Conservation (phyloP, 2,888 invertebrate species). For the Drosophila stalkeri region DNA sequence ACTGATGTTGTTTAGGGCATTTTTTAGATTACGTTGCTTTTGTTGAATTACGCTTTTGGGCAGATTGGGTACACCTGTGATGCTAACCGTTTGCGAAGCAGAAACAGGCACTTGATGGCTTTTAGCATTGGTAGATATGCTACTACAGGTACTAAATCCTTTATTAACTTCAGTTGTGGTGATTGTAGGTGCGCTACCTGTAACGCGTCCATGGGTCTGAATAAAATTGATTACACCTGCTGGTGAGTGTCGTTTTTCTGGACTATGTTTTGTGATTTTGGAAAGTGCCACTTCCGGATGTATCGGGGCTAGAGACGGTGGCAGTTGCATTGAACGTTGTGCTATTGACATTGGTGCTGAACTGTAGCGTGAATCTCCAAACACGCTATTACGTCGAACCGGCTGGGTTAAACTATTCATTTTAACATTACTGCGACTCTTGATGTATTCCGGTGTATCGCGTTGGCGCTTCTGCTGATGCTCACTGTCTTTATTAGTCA, state of each 20-base stretch:
- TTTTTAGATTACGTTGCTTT: constrained; percentile 81
- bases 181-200: constrained; percentile 60
- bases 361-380: constrained; percentile 58
- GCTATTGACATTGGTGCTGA: constrained; percentile 72
- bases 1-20: constrained; percentile 76
- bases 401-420: constrained; percentile 29
- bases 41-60: constrained; percentile 73
- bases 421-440: constrained; percentile 25
- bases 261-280: constrained; percentile 28
- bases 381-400: constrained; percentile 62
- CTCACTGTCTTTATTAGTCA: constrained; percentile 39
- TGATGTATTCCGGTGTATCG: constrained; percentile 14
- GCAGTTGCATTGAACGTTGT: constrained; percentile 58
- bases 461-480: constrained; percentile 19
- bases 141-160: constrained; percentile 30
- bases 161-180: constrained; percentile 29
- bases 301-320: constrained; percentile 46
- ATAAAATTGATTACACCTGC: constrained; percentile 78
- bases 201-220: constrained; percentile 71
- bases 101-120: not conserved
- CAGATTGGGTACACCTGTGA: constrained; percentile 47
- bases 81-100: constrained; percentile 15
- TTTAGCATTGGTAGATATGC: constrained; percentile 30
- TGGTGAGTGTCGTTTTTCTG: constrained; percentile 60
- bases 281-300: constrained; percentile 39